Base-by-base conservation (phyloP, 1,140 invertebrate genomes). In the Papilio xuthus region DNA sequence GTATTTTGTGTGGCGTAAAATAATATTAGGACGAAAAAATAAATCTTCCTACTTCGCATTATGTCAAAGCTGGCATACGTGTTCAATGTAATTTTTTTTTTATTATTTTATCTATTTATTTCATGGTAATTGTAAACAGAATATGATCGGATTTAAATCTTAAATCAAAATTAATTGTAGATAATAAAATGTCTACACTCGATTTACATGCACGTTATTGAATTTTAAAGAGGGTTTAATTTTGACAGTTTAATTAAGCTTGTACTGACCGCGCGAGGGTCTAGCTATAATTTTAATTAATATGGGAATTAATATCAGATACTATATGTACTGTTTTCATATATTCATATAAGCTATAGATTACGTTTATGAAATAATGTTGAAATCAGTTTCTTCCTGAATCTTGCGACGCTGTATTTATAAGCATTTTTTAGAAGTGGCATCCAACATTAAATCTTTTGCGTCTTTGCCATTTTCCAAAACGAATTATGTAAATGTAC, bases 201-300 rank as follows among this genome's bases (percentile, higher is more conserved):
- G 69, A 78, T 76, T 63, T 76, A 79, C 78, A 78, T 82, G 78
- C 79, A 81, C 78, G 82, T 73, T 81, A 85, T 79, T 81, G 79
- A 83, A 80, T 80, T 77, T 82, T 79, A 67, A 81, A 41, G 75
- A 85, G 79, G 77, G 77, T 80, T 76, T 80, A 87, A 82, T 80
- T 87, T 89, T 90, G 88, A 88, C 87, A 88, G 87, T 86, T 90
- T 90, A 90, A 90, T 90, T 90, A 90, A 90, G 84, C 85, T 85
- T 85, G 83, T 86, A 88, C 83, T 86, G 82, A 85, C 81, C 81
- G 82, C 83, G 81, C 84, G 85, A 86, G 86, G 85, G 85, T 86
- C 85, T 84, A 83, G 86, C 83, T 83, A 79, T 82, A 84, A 85
- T 85, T 86, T 85, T 28, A 63, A 63, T 63, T 63, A 63, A 63